Percentiles rank a stretch among this genome's conserved stretches.
phyloP scores from a whole-genome alignment of 2,888 invertebrate species.

The Exocentrus adspersus region DNA sequence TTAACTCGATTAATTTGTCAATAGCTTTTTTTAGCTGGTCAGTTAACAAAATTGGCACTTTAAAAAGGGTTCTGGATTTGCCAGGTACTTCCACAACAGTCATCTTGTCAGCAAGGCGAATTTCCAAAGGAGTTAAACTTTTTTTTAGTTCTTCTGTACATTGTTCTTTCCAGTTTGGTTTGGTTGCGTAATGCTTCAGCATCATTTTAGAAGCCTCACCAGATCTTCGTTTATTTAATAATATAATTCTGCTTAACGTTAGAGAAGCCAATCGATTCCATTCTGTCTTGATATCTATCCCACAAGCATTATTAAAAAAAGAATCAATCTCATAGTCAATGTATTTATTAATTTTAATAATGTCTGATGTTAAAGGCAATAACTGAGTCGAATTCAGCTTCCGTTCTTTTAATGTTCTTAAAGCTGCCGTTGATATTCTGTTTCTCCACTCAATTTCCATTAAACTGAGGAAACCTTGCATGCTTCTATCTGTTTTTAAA shows the following conservation, averaged over 20 bases:
- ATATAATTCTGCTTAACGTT: conserved; percentile 34
- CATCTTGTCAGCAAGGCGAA: conserved; percentile 32
- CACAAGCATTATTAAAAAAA: background rate
- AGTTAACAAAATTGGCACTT: conserved; percentile 36
- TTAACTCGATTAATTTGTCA: conserved; percentile 8
- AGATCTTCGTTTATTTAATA: conserved; percentile 40
- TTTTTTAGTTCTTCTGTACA: conserved; percentile 34
- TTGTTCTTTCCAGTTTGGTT: conserved; percentile 33
- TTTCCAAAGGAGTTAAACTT: conserved; percentile 33
- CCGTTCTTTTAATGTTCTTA: conserved; percentile 32
- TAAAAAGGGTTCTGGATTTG: conserved; percentile 28
- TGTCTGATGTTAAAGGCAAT: conserved; percentile 39
- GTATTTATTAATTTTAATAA: conserved; percentile 36
- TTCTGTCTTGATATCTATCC: conserved; percentile 14
- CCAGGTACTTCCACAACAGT: conserved; percentile 31
- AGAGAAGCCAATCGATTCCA: conserved; percentile 22
- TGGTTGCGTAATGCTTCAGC: conserved; percentile 29
- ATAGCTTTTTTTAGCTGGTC: conserved; percentile 31
- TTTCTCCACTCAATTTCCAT: conserved; percentile 38
- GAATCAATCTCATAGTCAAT: conserved; percentile 21
- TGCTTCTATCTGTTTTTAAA: conserved; percentile 21
- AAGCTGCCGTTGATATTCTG: conserved; percentile 36
- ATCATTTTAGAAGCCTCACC: conserved; percentile 38
- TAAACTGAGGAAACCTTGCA: conserved; percentile 18
- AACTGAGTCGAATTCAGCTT: conserved; percentile 36